Evolutionary conservation across 1,140 invertebrate genomes (phyloP).

Genomic region (Physella acuta): DNA sequence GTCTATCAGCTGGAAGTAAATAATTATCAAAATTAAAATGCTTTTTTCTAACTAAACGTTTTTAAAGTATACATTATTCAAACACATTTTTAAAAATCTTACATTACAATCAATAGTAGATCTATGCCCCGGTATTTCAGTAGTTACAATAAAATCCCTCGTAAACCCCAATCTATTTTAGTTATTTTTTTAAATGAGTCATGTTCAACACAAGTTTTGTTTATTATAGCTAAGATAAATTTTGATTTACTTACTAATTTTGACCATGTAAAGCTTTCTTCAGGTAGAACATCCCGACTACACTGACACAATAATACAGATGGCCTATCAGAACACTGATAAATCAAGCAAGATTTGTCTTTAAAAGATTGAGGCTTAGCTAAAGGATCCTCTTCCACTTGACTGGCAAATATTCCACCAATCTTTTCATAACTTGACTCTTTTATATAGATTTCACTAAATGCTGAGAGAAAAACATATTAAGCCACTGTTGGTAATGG

Average conservation of each 20-base stretch:
- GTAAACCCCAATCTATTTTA: too few relatives aligned
- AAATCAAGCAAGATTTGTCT: conserved; percentile 44
- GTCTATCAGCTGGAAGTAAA: conserved; percentile 40
- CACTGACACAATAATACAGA: conserved; percentile 39
- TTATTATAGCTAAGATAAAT: too few relatives aligned
- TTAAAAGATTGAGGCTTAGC: conserved; percentile 32
- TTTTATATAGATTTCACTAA: conserved; percentile 40
- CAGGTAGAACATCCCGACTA: conserved; percentile 38
- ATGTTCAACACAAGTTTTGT: too few relatives aligned
- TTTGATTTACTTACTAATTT: conserved; percentile 43
- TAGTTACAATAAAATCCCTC: too few relatives aligned
- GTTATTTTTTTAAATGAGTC: too few relatives aligned
- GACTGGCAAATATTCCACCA: conserved; percentile 41
- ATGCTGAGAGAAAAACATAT: conserved; percentile 35
- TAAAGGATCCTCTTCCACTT: conserved; percentile 27
- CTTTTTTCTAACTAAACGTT: too few relatives aligned
- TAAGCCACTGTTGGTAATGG: too few relatives aligned
- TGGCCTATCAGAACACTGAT: conserved; percentile 29
- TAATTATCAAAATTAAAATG: too few relatives aligned
- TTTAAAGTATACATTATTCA: too few relatives aligned
- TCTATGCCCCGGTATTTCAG: too few relatives aligned
- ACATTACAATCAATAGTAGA: too few relatives aligned
- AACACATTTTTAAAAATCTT: too few relatives aligned
- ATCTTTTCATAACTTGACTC: conserved; percentile 33
- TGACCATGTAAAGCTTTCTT: conserved; percentile 44